Conservation (phyloP, 2,113 vertebrate species). For the Periophthalmodon schlosseri region DNA sequence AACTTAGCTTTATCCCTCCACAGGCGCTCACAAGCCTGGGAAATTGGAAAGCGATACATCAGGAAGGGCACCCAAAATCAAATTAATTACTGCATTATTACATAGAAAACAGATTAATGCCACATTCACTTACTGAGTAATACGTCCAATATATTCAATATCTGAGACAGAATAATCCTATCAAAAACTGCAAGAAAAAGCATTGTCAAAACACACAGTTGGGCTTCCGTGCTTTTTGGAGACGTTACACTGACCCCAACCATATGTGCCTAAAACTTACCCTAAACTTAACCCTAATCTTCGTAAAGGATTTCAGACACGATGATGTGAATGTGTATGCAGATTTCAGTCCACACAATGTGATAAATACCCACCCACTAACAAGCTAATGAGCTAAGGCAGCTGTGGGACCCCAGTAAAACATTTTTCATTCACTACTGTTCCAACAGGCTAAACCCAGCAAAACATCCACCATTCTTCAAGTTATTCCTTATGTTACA, state of each 20-base stretch:
- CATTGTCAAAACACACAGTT: too few relatives aligned
- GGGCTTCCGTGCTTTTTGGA: too few relatives aligned
- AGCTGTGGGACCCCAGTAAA: neutral
- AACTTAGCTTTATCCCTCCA: neutral
- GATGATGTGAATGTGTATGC: too few relatives aligned
- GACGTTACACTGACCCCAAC: too few relatives aligned
- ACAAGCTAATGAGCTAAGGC: neutral
- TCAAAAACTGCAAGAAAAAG: neutral
- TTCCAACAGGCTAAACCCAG: neutral
- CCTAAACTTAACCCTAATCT: too few relatives aligned
- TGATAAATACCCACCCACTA: too few relatives aligned
- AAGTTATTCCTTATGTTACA: neutral
- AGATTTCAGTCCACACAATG: too few relatives aligned
- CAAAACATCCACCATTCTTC: neutral
- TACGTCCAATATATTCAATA: too few relatives aligned
- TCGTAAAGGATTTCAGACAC: too few relatives aligned
- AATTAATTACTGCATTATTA: neutral
- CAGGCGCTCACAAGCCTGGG: neutral
- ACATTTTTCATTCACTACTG: neutral
- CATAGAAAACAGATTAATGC: neutral
- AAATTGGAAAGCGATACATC: neutral
- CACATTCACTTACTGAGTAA: neutral
- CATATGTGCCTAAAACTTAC: too few relatives aligned
- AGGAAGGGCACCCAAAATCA: neutral
- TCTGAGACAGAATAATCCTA: too few relatives aligned